Evolutionary conservation across 2,113 vertebrate genomes (phyloP), one percentile per base, ranked within the genome.

Genomic region (Notothenia coriiceps): DNA sequence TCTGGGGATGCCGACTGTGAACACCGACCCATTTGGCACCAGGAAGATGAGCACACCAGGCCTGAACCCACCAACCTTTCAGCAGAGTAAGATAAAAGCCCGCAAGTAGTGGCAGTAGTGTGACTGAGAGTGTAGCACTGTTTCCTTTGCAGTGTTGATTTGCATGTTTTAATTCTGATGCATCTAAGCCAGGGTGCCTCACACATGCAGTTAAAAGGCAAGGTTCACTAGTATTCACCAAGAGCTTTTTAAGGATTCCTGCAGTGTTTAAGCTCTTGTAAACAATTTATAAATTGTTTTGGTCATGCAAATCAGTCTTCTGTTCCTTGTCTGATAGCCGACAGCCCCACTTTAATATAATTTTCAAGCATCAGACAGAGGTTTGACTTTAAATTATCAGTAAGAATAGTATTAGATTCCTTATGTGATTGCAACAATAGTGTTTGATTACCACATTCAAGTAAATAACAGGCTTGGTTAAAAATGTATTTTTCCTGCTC

Each of bases 11-110:
- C 95, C 97, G 77, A 92, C 97, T 0, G 97, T 98, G 59, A 99
- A 95, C 92, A 98, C 94, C 0, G 98, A 99, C 72, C 97, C 97
- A 0, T 99, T 99, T 87, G 96, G 97, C 85, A 97, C 96, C 91
- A 97, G 98, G 92, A 99, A 99, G 95, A 95, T 99, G 95, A 98
- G 97, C 96, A 98, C 97, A 84, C 97, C 98, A 80, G 97, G 97
- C 94, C 89, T 99, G 94, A 99, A 97, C 94, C 98, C 98, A 61
- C 95, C 97, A 55, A 98, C 98, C 93, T 99, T 99, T 95, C 98
- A 99, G 96, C 98, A 99, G 97, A 99, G 98, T 99, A 99, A 97
- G 98, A 97, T 97, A 95, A 97, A 96, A 96, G 95, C 96, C 96
- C 97, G 95, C 97, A 96, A 97, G 96, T 98, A 96, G 96, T 96